Conservation (phyloP, 2,113 vertebrate species). For the Bubo blakistoni region DNA sequence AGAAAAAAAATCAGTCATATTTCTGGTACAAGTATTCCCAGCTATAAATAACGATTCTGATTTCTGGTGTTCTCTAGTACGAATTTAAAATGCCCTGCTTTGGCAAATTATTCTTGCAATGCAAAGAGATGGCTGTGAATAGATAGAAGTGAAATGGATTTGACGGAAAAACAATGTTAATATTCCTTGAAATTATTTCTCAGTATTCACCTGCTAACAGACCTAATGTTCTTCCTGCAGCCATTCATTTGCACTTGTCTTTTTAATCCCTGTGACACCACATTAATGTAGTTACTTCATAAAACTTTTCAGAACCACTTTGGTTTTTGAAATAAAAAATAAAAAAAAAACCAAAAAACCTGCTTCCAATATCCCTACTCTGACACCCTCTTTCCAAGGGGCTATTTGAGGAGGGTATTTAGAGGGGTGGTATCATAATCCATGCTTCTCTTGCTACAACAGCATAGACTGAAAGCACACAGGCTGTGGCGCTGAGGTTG, state of each 20-base stretch:
- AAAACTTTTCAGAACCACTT: background rate
- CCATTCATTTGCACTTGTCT: background rate
- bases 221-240: background rate
- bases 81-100: background rate
- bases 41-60: slow-evolving; percentile 44
- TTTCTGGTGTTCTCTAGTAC: slow-evolving; percentile 13
- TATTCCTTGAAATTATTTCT: background rate
- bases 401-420: background rate
- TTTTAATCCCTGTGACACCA: background rate
- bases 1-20: slow-evolving; percentile 11
- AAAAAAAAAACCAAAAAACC: background rate
- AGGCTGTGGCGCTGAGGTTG: background rate
- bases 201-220: background rate
- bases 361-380: background rate
- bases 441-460: background rate
- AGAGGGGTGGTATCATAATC: background rate
- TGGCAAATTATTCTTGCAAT: background rate
- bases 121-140: background rate
- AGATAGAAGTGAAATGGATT: background rate
- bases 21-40: slow-evolving; percentile 31
- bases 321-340: background rate
- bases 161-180: background rate
- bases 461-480: background rate
- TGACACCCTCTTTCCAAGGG: background rate
- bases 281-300: background rate